Conservation (phyloP, 2,888 invertebrate species). For the Itoplectis maculator region DNA sequence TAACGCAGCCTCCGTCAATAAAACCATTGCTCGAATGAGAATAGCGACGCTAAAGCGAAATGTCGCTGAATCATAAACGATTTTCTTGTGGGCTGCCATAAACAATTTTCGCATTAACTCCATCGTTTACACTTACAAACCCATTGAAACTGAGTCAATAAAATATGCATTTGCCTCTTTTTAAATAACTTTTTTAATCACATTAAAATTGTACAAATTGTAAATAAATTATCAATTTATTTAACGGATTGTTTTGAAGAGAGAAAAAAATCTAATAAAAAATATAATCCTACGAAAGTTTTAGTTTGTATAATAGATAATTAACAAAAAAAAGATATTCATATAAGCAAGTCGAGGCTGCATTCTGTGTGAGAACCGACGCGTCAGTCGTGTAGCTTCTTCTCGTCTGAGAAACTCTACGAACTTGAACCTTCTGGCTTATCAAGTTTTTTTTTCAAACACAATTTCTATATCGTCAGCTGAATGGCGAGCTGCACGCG, state of each 20-base stretch:
- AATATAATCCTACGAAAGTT: neutral
- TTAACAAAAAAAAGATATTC: neutral
- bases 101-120: no score
- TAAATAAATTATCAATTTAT: no score
- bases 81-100: no score
- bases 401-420: constrained; percentile 13
- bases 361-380: neutral
- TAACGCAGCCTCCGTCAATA: neutral
- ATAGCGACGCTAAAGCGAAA: neutral
- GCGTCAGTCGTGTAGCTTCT: neutral
- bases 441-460: constrained; percentile 23
- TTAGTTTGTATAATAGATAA: neutral
- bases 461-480: neutral
- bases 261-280: neutral
- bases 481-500: constrained; percentile 10
- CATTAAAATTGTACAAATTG: no score
- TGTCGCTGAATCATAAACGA: no score
- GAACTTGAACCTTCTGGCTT: constrained; percentile 40
- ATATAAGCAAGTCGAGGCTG: neutral
- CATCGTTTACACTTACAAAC: no score
- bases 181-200: no score
- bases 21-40: constrained; percentile 2
- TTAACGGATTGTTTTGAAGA: no score
- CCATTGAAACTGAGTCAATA: no score
- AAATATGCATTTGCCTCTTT: no score